Conservation (phyloP, 2,888 invertebrate genomes). For the Dicyrtoma fusca region DNA sequence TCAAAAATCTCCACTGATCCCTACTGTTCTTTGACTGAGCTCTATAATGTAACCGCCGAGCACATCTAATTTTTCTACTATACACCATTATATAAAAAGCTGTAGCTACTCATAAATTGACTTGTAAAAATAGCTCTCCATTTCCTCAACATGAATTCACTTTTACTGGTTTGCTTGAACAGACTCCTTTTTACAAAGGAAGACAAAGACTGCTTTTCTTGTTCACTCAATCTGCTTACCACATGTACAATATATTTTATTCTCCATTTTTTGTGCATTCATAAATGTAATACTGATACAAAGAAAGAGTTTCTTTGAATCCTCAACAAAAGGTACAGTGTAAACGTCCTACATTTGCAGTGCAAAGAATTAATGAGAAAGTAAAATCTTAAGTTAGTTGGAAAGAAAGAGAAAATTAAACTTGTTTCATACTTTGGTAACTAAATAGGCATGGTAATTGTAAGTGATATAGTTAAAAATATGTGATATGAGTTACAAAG, state of each 20-base stretch:
- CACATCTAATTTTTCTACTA: too few species aligned
- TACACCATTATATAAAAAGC: background rate
- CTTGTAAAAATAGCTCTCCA: background rate
- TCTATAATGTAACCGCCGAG: background rate
- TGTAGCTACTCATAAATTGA: background rate
- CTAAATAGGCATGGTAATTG: too few species aligned
- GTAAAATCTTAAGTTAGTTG: too few species aligned
- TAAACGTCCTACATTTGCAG: too few species aligned
- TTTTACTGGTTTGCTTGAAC: background rate
- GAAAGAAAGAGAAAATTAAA: background rate
- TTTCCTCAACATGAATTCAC: constrained; percentile 21
- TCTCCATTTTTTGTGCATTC: background rate
- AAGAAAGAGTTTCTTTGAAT: too few species aligned
- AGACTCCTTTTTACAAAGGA: background rate
- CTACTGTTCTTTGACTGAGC: background rate
- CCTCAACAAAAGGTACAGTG: too few species aligned
- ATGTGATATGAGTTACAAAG: too few species aligned
- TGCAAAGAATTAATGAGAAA: too few species aligned
- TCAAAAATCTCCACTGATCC: background rate
- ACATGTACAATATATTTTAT: background rate
- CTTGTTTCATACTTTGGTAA: too few species aligned
- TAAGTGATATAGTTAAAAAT: too few species aligned
- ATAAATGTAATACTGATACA: too few species aligned
- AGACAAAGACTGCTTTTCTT: background rate
- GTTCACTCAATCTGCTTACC: background rate